Evolutionary conservation across 2,888 invertebrate genomes (phyloP).

Genomic region (Podotricha telesiphe): DNA sequence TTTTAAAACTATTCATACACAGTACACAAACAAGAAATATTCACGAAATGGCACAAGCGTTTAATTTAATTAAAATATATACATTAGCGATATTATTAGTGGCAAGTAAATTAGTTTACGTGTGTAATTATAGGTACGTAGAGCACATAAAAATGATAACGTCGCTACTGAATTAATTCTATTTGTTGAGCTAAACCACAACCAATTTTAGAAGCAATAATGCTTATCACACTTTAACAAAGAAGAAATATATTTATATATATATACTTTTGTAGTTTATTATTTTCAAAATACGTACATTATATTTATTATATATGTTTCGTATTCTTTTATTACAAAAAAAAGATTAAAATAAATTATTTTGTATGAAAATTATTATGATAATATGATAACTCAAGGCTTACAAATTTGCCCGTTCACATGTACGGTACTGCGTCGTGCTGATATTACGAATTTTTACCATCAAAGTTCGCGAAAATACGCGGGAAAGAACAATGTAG

Average conservation of each 20-base stretch:
- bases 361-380: background rate
- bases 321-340: no score
- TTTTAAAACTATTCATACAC: background rate
- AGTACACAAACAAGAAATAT: background rate
- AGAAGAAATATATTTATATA: background rate
- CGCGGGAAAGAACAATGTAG: conserved; percentile 34
- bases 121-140: conserved; percentile 10
- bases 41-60: conserved; percentile 29
- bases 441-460: conserved; percentile 21
- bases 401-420: conserved; percentile 17
- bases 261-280: no score
- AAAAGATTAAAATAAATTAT: background rate
- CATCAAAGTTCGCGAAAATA: conserved; percentile 27
- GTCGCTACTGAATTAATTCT: conserved; percentile 31
- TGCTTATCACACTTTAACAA: background rate
- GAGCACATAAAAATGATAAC: conserved; percentile 10
- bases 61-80: conserved; percentile 41
- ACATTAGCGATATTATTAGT: conserved; percentile 39
- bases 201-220: background rate
- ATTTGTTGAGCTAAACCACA: conserved; percentile 13
- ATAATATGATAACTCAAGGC: conserved; percentile 3
- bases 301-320: background rate
- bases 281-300: no score
- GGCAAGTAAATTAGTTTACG: conserved; percentile 35
- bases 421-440: background rate